Evolutionary conservation across 1,140 invertebrate genomes (phyloP).

Genomic region (Conus betulinus): DNA sequence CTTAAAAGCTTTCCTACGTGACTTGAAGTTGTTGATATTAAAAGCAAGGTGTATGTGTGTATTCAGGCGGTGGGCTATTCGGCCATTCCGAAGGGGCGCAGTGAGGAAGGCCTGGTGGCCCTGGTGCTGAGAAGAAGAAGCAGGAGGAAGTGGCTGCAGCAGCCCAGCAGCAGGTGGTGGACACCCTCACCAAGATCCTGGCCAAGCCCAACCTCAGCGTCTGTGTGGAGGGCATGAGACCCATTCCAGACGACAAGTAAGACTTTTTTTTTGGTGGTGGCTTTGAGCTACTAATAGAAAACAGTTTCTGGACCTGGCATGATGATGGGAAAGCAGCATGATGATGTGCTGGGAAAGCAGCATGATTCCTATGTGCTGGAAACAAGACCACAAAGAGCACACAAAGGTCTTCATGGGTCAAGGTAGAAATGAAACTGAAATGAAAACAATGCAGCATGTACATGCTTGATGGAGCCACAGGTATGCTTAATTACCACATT

Average conservation of each 20-base stretch:
- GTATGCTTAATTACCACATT: no score
- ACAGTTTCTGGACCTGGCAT: no score
- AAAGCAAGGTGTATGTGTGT: neutral
- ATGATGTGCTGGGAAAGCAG: no score
- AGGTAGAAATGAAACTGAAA: no score
- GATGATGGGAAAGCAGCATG: no score
- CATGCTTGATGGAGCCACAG: no score
- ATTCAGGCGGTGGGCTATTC: constrained; percentile 89
- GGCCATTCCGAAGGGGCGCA: constrained; percentile 86
- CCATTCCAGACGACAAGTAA: constrained; percentile 83
- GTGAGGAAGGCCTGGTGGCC: constrained; percentile 91
- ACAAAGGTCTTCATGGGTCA: no score
- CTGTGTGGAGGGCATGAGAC: constrained; percentile 85
- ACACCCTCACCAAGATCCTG: constrained; percentile 80
- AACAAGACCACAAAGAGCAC: no score
- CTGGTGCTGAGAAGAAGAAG: constrained; percentile 89
- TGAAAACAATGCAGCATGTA: no score
- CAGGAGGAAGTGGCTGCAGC: constrained; percentile 84
- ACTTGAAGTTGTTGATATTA: neutral
- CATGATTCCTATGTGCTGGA: no score
- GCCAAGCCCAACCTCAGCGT: constrained; percentile 89
- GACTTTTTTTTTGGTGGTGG: neutral
- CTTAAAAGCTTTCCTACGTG: neutral
- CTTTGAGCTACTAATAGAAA: no score
- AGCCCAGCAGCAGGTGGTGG: constrained; percentile 85